Evolutionary conservation across 1,140 invertebrate species (phyloP).

Genomic region (Coenobita brevimanus): DNA sequence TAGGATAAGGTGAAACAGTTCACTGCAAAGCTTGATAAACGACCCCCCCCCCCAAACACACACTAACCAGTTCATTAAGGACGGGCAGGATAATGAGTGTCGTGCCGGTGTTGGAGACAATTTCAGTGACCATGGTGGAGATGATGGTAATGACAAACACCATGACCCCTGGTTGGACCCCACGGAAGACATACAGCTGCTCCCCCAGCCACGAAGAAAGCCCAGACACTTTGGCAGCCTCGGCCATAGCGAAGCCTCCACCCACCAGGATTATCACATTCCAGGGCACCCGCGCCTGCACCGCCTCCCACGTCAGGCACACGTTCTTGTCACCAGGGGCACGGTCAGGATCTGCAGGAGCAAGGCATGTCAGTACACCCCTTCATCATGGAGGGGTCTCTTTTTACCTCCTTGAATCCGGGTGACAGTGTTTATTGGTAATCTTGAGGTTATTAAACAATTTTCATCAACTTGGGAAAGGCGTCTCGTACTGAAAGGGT

Average conservation of each 20-base stretch:
- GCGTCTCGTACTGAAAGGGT: no score
- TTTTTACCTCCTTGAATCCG: not conserved
- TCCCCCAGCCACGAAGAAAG: conserved; percentile 84
- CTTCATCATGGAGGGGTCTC: no score
- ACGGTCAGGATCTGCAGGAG: conserved; percentile 84
- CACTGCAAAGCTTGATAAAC: no score
- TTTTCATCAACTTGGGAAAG: no score
- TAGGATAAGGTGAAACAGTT: no score
- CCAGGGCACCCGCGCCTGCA: conserved; percentile 75
- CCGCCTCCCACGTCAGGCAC: conserved; percentile 72
- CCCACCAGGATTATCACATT: conserved; percentile 74
- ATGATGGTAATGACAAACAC: conserved; percentile 73
- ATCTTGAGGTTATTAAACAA: no score
- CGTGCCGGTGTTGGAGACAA: conserved; percentile 87
- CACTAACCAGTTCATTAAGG: conserved; percentile 83
- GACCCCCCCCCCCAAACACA: no score
- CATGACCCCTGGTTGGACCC: conserved; percentile 72
- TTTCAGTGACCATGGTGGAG: conserved; percentile 82
- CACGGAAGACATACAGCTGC: conserved; percentile 74
- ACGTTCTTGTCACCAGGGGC: conserved; percentile 70
- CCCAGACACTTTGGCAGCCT: conserved; percentile 81
- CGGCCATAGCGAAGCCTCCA: conserved; percentile 91
- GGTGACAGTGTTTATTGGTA: no score
- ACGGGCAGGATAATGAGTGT: conserved; percentile 88
- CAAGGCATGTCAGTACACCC: no score